Base-by-base conservation (phyloP, 2,113 vertebrate genomes). In the Noturus placidus region DNA sequence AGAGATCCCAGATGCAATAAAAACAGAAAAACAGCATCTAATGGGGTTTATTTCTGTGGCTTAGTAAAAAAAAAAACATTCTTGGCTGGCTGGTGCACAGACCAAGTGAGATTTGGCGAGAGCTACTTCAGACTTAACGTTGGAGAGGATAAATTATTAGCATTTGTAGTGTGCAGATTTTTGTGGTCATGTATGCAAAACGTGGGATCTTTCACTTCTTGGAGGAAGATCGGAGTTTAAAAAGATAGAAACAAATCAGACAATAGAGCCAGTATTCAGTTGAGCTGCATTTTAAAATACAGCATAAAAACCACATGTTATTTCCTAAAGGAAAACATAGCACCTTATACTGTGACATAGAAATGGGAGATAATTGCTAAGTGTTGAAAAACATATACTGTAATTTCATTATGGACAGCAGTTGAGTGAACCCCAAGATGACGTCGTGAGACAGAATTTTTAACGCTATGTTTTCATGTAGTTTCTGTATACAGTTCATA, bases 201-300 rank as follows among this genome's bases (percentile, higher is more conserved):
- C 84, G 74, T 20, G 78, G 0, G 54, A 85, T 84, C 38, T 35
- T 85, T 46, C 38, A 85, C 59, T 88, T 86, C 70, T 79, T 82
- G 56, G 82, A 65, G 8, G 72, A 82, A 59, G 54, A 82, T 52
- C 33, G 25, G 70, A 80, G n/a, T 80, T 80, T 22, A 38, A 38
- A 82, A 59, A 30, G 15, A 79, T 33, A 14, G 19, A 78, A 81
- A 80, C 30, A 86, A 84, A 80, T 20, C 13, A 38, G 86, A 83
- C 46, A 57, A 65, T 81, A 63, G 76, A 70, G 57, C 61, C 63
- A 87, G 83, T 54, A 63, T 82, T 86, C 74, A 74, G 30, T 25
- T n/a, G 80, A 86, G 61, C 72, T 79, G 50, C 4, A 8, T 79
- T 86, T 80, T 89, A 61, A 92, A 91, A 76, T 88, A 83, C 50